A percentile compares a stretch with the other conserved stretches of the same genome.
phyloP scores from a whole-genome alignment of 2,797 vertebrate genomes.

The Darevskia mixta region DNA sequence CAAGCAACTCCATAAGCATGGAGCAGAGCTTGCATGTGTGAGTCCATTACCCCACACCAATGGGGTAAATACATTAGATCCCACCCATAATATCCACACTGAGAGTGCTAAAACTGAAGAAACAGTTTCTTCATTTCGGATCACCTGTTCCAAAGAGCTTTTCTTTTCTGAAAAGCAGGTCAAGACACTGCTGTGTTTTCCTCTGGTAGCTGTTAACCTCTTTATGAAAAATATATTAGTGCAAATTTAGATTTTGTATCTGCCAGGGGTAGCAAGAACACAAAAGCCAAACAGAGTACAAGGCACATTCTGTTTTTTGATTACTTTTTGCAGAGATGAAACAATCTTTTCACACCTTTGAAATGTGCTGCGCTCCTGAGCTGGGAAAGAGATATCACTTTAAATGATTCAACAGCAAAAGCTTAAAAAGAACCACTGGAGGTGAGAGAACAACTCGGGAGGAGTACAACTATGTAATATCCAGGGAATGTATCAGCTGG shows the following conservation, averaged over 20 bases:
- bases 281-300: neutral
- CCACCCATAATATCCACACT: neutral
- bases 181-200: accelerated
- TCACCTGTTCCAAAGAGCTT: neutral
- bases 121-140: neutral
- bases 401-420: slow-evolving; percentile 3
- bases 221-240: slow-evolving; percentile 30
- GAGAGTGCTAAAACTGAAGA: neutral
- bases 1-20: neutral
- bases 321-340: neutral
- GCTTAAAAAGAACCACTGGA: neutral
- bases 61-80: neutral
- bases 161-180: neutral
- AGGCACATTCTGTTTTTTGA: neutral
- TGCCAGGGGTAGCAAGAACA: neutral
- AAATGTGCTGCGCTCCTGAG: neutral
- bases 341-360: slow-evolving; percentile 17
- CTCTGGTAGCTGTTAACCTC: neutral
- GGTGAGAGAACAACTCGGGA: neutral
- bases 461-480: neutral
- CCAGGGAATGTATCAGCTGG: neutral
- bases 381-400: neutral
- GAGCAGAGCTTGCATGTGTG: neutral
- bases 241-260: slow-evolving; percentile 40
- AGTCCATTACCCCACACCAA: neutral